A percentile compares a stretch with the other conserved stretches of the same genome.
These are phyloP conservation scores for Acholoe squamosa DNA, from an alignment of 2,888 invertebrate species.

Conservation along the genomic window DNA sequence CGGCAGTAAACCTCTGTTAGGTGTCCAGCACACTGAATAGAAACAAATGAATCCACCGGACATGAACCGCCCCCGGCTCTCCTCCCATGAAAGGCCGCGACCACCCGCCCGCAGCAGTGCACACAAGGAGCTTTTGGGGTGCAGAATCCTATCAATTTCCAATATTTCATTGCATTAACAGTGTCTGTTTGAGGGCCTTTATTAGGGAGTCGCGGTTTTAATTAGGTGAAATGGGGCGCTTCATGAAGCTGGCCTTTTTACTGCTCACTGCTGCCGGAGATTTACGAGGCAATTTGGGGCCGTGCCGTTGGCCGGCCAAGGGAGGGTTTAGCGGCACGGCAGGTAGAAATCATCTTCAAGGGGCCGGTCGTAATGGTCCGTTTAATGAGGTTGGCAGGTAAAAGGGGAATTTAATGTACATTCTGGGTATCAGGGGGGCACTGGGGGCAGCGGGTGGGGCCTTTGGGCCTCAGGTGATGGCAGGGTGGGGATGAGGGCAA, in stretches of 20 bases:
- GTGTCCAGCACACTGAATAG: slow-evolving; percentile 31
- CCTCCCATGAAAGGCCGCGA: neutral
- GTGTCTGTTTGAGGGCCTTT: slow-evolving; percentile 41
- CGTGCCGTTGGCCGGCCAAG: neutral
- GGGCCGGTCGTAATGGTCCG: slow-evolving; percentile 56
- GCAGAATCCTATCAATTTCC: slow-evolving; percentile 52
- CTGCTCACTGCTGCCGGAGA: slow-evolving; percentile 12
- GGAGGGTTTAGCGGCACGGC: neutral
- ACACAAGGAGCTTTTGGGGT: neutral
- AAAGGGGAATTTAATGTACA: slow-evolving; percentile 56
- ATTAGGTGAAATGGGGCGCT: slow-evolving; percentile 39
- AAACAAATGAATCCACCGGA: slow-evolving; percentile 45
- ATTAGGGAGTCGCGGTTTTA: slow-evolving; percentile 31
- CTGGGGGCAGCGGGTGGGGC: neutral
- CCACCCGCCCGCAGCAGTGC: neutral
- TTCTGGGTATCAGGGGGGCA: slow-evolving; percentile 45
- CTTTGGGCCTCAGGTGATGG: neutral
- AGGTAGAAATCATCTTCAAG: slow-evolving; percentile 44
- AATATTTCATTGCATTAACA: slow-evolving; percentile 57
- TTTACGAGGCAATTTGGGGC: slow-evolving; percentile 51
- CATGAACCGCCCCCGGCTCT: neutral
- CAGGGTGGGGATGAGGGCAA: neutral
- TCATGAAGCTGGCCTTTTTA: slow-evolving; percentile 41
- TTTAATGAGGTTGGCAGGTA: slow-evolving; percentile 59
- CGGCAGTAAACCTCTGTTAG: slow-evolving; percentile 25